Evolutionary conservation across 2,888 invertebrate genomes (phyloP).

Genomic region (Celastrina argiolus): DNA sequence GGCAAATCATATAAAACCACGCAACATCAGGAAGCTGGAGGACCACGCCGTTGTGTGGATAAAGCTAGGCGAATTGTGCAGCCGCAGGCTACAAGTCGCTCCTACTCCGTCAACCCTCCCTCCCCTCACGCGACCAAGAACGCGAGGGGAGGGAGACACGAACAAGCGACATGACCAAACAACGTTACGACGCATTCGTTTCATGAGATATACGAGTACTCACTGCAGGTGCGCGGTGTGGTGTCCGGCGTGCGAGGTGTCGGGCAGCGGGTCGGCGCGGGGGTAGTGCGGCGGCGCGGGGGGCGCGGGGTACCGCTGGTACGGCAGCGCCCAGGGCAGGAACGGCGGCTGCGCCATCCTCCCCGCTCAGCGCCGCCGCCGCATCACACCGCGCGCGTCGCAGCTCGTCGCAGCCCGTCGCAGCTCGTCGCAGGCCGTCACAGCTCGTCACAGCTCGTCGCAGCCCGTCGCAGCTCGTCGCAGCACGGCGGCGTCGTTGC

Average conservation of each 20-base stretch:
- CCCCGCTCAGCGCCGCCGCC: slow-evolving; percentile 22
- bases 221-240: slow-evolving; percentile 34
- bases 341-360: slow-evolving; percentile 54
- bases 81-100: too few relatives aligned
- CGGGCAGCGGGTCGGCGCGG: slow-evolving; percentile 30
- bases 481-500: neutral
- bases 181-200: too few relatives aligned
- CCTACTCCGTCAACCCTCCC: too few relatives aligned
- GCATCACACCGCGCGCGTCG: neutral
- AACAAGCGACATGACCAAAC: too few relatives aligned
- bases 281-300: slow-evolving; percentile 36
- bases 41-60: too few relatives aligned
- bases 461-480: too few relatives aligned
- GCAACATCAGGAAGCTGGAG: too few relatives aligned
- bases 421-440: neutral
- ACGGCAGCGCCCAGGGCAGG: slow-evolving; percentile 58
- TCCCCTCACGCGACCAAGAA: too few relatives aligned
- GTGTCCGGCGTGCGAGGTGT: slow-evolving; percentile 24
- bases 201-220: neutral
- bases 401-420: neutral
- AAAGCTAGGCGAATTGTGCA: too few relatives aligned
- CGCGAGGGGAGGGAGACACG: too few relatives aligned
- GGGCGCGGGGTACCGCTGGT: slow-evolving; percentile 40
- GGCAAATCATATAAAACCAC: too few relatives aligned
- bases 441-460: too few relatives aligned